Conservation (phyloP, 2,113 vertebrate genomes). For the Pimephales promelas region DNA sequence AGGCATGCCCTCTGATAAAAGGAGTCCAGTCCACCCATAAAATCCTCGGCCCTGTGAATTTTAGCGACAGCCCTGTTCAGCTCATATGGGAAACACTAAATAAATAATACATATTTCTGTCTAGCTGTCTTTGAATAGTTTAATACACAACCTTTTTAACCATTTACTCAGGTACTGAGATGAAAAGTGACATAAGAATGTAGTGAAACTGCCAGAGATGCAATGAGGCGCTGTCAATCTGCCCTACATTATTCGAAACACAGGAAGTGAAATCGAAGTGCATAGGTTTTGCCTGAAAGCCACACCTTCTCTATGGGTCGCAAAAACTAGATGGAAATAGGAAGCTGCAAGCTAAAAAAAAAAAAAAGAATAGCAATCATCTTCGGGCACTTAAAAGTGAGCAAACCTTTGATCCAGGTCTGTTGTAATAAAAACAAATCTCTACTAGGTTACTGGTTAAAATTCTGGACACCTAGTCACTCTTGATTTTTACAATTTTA, state of each 20-base stretch:
- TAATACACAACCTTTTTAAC: background rate
- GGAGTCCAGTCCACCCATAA: background rate
- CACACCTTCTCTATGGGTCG: background rate
- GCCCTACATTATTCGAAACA: conserved; percentile 61
- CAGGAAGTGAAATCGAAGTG: conserved; percentile 66
- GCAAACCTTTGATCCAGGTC: background rate
- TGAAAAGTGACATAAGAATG: background rate
- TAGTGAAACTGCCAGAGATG: conserved; percentile 35
- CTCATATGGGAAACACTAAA: background rate
- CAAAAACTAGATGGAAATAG: conserved; percentile 45
- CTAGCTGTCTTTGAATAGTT: background rate
- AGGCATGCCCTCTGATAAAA: background rate
- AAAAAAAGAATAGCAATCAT: background rate
- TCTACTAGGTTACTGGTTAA: background rate
- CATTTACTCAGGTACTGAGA: background rate
- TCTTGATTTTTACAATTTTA: background rate
- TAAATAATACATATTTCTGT: background rate
- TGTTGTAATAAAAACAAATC: background rate
- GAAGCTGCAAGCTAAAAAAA: conserved; percentile 18
- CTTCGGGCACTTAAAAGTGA: background rate
- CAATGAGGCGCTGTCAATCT: background rate
- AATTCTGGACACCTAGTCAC: background rate
- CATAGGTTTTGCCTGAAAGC: conserved; percentile 27
- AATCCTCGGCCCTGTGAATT: background rate
- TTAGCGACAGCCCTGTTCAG: background rate